Evolutionary conservation across 1,140 invertebrate genomes (phyloP).

Genomic region (Platorchestia sp.): DNA sequence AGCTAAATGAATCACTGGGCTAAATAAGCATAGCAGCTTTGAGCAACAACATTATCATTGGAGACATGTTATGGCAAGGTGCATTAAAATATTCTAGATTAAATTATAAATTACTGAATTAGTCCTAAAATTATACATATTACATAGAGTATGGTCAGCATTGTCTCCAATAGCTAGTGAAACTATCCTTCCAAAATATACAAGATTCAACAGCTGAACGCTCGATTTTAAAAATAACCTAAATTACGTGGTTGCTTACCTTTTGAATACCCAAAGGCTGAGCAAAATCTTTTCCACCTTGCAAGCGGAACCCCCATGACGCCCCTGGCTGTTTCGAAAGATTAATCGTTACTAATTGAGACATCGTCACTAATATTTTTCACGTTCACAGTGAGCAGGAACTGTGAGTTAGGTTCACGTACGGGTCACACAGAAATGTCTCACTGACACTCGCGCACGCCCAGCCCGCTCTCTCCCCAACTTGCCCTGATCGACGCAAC

Average conservation of each 20-base stretch:
- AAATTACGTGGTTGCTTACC: conserved; percentile 69
- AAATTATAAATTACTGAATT: no score
- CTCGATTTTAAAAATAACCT: background rate
- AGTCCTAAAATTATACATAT: background rate
- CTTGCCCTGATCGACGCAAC: conserved; percentile 64
- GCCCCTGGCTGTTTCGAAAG: conserved; percentile 61
- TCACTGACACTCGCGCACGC: background rate
- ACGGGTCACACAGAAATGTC: conserved; percentile 25
- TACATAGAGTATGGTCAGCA: background rate
- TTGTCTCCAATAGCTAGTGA: background rate
- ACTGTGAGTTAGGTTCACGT: conserved; percentile 21
- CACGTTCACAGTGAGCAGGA: conserved; percentile 10
- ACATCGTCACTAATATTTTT: conserved; percentile 35
- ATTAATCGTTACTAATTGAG: conserved; percentile 64
- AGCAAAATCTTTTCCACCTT: conserved; percentile 74
- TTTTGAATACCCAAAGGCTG: conserved; percentile 73
- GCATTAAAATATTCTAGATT: no score
- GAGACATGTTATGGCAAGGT: no score
- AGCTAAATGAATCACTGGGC: no score
- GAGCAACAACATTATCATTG: no score
- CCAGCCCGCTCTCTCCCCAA: conserved; percentile 59
- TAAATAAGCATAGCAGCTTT: no score
- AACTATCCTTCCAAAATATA: background rate
- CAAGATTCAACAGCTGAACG: background rate
- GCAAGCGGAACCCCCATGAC: conserved; percentile 75